phyloP scores from a whole-genome alignment of 2,888 invertebrate genomes.

The Polyploca ridens region DNA sequence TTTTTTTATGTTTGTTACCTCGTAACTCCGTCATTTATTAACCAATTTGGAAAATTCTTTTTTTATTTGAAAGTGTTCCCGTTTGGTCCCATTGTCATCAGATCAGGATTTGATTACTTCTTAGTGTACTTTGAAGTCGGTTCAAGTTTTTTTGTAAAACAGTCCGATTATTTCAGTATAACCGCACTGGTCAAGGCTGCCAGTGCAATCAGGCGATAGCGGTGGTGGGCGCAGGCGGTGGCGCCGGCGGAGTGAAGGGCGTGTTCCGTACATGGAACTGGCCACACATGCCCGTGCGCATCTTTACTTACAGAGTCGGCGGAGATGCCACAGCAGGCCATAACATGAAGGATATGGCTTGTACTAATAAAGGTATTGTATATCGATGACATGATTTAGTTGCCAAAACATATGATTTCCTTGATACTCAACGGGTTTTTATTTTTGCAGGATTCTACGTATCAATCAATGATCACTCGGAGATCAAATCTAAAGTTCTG shows the following conservation, averaged over 20 bases:
- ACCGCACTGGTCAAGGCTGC: constrained; percentile 92
- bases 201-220: constrained; percentile 99
- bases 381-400: not conserved
- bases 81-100: too few species aligned
- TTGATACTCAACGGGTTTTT: not conserved
- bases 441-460: constrained; percentile 90
- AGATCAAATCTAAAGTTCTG: constrained; percentile 96
- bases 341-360: constrained; percentile 97
- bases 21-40: too few species aligned
- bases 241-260: constrained; percentile 88
- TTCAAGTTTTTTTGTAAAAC: too few species aligned
- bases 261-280: constrained; percentile 92
- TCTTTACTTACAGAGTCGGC: constrained; percentile 98
- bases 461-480: constrained; percentile 94
- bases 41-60: too few species aligned
- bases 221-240: constrained; percentile 98
- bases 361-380: constrained; percentile 94
- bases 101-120: too few species aligned
- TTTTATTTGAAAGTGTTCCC: too few species aligned
- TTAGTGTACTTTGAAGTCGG: too few species aligned
- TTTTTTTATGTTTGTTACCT: too few species aligned
- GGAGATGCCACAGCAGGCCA: constrained; percentile 94
- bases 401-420: not conserved
- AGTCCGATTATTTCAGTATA: too few species aligned
- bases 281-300: constrained; percentile 96